phyloP scores from a whole-genome alignment of 2,113 vertebrate genomes.

The Psammodynastes pulverulentus region DNA sequence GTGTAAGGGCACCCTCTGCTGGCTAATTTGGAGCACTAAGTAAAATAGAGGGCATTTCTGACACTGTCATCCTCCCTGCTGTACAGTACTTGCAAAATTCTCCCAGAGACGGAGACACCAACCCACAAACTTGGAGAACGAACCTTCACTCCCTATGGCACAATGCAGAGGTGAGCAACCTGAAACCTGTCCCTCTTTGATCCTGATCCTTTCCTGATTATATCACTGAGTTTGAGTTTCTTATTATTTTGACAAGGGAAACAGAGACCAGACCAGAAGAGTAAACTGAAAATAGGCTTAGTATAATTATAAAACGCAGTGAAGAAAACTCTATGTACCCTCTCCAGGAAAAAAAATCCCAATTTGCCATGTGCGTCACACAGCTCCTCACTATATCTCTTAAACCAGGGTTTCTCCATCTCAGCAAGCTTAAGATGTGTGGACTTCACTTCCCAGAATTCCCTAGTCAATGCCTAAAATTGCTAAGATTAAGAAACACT shows the following conservation, averaged over 20 bases:
- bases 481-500: neutral
- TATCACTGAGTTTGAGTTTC: neutral
- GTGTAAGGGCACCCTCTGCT: neutral
- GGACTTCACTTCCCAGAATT: neutral
- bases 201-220: neutral
- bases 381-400: neutral
- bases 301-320: neutral
- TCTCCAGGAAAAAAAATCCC: neutral
- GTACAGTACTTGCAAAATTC: neutral
- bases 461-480: neutral
- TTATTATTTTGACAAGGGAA: neutral
- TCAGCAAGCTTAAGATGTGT: neutral
- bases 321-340: neutral
- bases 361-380: neutral
- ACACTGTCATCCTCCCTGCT: neutral
- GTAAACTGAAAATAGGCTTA: neutral
- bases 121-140: too few species aligned
- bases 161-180: neutral
- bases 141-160: neutral
- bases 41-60: neutral
- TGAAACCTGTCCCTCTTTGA: neutral
- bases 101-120: neutral
- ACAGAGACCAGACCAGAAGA: neutral
- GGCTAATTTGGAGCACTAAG: neutral
- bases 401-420: neutral